Evolutionary conservation across 2,888 invertebrate genomes (phyloP), one percentile per base, ranked within the genome.

Genomic region (Beris chalybata): DNA sequence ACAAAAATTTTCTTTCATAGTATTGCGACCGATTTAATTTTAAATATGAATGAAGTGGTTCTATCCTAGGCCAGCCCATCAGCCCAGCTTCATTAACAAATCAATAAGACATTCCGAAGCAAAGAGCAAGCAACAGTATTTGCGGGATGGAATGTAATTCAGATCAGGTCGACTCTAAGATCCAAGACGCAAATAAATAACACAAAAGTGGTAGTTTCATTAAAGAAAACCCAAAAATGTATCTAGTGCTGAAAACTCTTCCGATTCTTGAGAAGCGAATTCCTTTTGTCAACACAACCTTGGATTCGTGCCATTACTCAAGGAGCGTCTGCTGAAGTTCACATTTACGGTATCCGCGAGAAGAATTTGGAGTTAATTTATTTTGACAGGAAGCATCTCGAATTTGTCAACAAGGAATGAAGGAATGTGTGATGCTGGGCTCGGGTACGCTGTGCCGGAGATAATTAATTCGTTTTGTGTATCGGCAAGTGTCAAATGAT

Each of bases 391-490:
- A 71, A 65, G 70, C 56, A 70, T 73, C 59, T 69, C 65, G 63
- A 71, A 72, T 73, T 73, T 73, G 72, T 73, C 73, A 71, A 71
- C 70, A 69, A 67, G 69, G 69, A 71, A 72, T 73, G 52, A 38
- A n/a, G 61, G 52, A 61, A 61, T 61, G 61, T 38, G 50, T 5
- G 5, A 9, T 9, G 52, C 50, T 59, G 47, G 48, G 15, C 22
- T 12, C 43, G 56, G 13, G n/a, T 15, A 22, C 43, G 32, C 56
- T 15, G 43, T 5, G 29, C 31, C 6, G 52, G 13, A 53, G 66
- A 61, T 67, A 69, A 69, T 69, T 69, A 69, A 69, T 69, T 67
- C 59, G 67, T 69, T 69, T 69, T 69, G 66, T 66, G 64, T 29
- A 38, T 65, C 47, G 56, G 56, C 47, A 54, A 66, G 66, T 69